Conservation (phyloP, 2,888 invertebrate species). For the Rhyacophila evoluta region DNA sequence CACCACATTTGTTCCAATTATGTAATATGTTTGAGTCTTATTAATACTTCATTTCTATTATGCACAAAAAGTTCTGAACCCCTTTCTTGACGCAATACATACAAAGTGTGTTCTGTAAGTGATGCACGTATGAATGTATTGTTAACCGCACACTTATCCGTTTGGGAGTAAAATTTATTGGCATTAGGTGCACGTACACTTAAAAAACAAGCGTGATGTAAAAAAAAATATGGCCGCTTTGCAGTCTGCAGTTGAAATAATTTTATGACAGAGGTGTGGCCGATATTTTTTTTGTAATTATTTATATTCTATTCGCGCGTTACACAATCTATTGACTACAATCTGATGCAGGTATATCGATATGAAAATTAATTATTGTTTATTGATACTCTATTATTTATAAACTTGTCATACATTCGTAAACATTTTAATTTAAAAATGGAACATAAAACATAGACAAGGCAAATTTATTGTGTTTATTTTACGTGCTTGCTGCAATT, state of each 20-base stretch:
- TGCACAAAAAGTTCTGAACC: too few relatives aligned
- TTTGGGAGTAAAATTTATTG: constrained; percentile 14
- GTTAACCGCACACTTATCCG: neutral
- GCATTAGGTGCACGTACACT: constrained; percentile 36
- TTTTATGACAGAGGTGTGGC: neutral
- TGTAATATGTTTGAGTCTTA: too few relatives aligned
- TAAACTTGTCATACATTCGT: neutral
- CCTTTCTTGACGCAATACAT: too few relatives aligned
- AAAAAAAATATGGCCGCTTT: constrained; percentile 39
- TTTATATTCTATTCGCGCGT: neutral
- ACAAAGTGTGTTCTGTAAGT: too few relatives aligned
- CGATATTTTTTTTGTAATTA: neutral
- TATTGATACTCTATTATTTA: neutral
- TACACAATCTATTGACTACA: neutral
- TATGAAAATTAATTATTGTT: neutral
- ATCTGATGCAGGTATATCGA: constrained; percentile 5
- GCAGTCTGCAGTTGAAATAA: neutral
- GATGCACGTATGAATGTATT: neutral
- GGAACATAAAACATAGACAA: too few relatives aligned
- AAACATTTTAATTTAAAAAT: neutral
- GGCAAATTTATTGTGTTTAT: too few relatives aligned
- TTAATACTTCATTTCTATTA: too few relatives aligned
- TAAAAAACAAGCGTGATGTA: constrained; percentile 26
- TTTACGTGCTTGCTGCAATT: too few relatives aligned
- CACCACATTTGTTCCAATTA: too few relatives aligned